Conservation (phyloP, 1,140 invertebrate genomes). For the Zaprionus vittiger region DNA sequence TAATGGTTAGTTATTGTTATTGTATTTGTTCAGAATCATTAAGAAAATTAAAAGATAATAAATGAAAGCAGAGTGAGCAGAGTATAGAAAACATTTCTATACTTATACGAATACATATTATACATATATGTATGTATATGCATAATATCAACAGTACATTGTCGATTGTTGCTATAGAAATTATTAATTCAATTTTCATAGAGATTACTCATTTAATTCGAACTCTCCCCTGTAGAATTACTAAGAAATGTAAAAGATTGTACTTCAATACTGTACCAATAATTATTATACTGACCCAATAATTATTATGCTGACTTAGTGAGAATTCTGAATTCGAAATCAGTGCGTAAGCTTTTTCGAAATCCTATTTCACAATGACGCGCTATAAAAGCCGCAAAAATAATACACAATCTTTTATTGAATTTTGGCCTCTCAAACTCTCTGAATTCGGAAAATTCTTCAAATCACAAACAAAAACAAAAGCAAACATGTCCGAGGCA, state of each 20-base stretch:
- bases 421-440: background rate
- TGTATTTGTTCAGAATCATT: background rate
- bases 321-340: background rate
- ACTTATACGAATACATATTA: too few relatives aligned
- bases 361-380: constrained; percentile 55
- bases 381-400: constrained; percentile 55
- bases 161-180: too few relatives aligned
- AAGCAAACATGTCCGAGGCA: constrained; percentile 40
- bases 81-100: too few relatives aligned
- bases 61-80: too few relatives aligned
- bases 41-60: too few relatives aligned
- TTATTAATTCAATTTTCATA: too few relatives aligned
- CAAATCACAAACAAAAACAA: background rate
- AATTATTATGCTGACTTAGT: too few relatives aligned
- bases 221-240: background rate
- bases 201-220: background rate
- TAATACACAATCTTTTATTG: constrained; percentile 13
- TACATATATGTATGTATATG: too few relatives aligned
- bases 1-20: background rate
- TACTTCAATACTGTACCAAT: too few relatives aligned
- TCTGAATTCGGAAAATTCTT: background rate
- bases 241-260: too few relatives aligned
- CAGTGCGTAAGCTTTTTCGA: constrained; percentile 45
- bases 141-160: too few relatives aligned
- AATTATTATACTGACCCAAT: too few relatives aligned